A percentile compares a stretch with the other conserved stretches of the same genome.
Evolutionary conservation across 2,113 vertebrate species (phyloP).

Genomic region (Crotalus viridis): DNA sequence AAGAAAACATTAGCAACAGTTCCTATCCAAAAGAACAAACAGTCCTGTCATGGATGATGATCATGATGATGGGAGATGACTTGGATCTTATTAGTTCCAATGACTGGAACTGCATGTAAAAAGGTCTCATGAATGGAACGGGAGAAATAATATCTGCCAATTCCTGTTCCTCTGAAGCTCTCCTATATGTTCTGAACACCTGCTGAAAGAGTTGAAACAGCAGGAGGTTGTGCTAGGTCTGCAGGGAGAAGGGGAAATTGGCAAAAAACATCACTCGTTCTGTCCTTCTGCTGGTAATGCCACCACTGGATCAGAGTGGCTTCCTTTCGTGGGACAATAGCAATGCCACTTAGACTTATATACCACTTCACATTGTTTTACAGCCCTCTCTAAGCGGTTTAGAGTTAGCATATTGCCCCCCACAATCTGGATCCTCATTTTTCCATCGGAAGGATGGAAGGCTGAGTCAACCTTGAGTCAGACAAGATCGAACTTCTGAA

Average conservation of each 20-base stretch:
- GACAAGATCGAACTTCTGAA: too few relatives aligned
- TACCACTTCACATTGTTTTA: too few relatives aligned
- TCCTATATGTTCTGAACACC: background rate
- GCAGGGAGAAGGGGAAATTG: background rate
- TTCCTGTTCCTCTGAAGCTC: background rate
- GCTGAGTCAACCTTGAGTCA: too few relatives aligned
- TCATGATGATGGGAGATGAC: background rate
- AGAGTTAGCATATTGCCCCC: too few relatives aligned
- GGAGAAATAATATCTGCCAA: too few relatives aligned
- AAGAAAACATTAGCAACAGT: conserved; percentile 52
- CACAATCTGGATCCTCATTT: too few relatives aligned
- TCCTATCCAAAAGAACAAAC: background rate
- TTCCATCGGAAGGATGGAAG: too few relatives aligned
- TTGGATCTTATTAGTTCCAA: background rate
- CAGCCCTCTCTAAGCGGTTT: too few relatives aligned
- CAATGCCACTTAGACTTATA: too few relatives aligned
- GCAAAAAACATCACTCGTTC: background rate
- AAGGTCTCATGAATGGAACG: background rate
- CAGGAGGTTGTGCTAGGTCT: background rate
- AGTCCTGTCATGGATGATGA: background rate
- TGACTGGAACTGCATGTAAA: background rate
- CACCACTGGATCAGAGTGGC: background rate
- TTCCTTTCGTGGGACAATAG: background rate
- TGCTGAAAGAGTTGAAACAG: background rate
- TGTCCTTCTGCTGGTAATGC: background rate